Evolutionary conservation across 1,140 invertebrate genomes (phyloP), one percentile per base, ranked within the genome.

Genomic region (Anastrepha ludens): DNA sequence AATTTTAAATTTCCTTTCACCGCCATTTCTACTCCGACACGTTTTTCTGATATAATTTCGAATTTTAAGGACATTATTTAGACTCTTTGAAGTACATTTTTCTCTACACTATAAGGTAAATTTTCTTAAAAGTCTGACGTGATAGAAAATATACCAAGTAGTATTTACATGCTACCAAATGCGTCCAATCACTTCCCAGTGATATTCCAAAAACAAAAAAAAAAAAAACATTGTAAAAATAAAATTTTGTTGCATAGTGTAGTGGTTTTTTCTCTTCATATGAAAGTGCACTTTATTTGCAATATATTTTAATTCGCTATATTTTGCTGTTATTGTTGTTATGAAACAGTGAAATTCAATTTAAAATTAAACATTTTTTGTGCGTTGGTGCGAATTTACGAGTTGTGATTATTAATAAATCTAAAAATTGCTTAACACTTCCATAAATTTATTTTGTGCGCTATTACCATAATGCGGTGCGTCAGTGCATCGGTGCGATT

Each of bases 301-400:
- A 74, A 74, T 74, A 11, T 29, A 20, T 65, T 74, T 74, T 7
- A 74, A 44, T 47, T 74, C 5, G 1, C 13, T 74, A 70, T 44
- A 29, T 70, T 50, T 58, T 8, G 74, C n/a, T 81, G 13, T 81
- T 7, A 15, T 81, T 81, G n/a, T 81, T 20, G 50, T 47, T 11
- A 15, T 9, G n/a, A 4, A 81, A 3, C 17, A 47, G n/a, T 55
- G n/a, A 29, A 81, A 50, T 55, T 81, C 47, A 29, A 58, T 55
- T 50, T n/a, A 58, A 67, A 47, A 17, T 8, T 74, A 74, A 74
- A 74, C 55, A 50, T 55, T 55, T 55, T 47, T 81, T 81, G 74
- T 81, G 74, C 15, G 17, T 55, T 81, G 20, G 47, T 81, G 74
- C 74, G n/a, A 81, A 81, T 55, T 81, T 81, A 20, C 74, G 50